Percentiles rank a stretch among this genome's conserved stretches.
Conservation (phyloP, 2,888 invertebrate genomes). For the Amaurobius ferox region DNA sequence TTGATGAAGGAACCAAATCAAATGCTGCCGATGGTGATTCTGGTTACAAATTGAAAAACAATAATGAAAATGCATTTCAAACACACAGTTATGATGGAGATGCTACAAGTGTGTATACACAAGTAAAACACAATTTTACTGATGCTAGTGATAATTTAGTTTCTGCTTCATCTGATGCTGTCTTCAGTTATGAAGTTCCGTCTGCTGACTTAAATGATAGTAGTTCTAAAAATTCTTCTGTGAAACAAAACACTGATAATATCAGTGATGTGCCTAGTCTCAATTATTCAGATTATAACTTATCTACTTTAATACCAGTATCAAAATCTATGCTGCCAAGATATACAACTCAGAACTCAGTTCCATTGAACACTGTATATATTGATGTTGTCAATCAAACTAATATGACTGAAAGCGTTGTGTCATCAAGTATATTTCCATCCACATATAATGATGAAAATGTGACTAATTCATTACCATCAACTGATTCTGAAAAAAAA, state of each 20-base stretch:
- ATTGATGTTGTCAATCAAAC: conserved; percentile 36
- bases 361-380: conserved; percentile 13
- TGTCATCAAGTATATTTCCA: conserved; percentile 22
- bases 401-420: conserved; percentile 10
- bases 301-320: conserved; percentile 1
- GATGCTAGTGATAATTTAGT: conserved; percentile 39
- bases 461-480: conserved; percentile 38
- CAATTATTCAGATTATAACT: conserved; percentile 8
- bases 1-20: not conserved
- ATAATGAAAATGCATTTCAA: conserved; percentile 4
- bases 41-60: conserved; percentile 13
- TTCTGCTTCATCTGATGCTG: conserved; percentile 48
- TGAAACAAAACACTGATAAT: conserved; percentile 24
- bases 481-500: conserved; percentile 29
- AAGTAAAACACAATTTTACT: conserved; percentile 41
- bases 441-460: conserved; percentile 33
- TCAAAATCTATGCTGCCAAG: conserved; percentile 7
- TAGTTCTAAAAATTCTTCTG: conserved; percentile 12
- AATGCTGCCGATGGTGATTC: not conserved
- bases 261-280: conserved; percentile 35
- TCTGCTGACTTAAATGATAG: conserved; percentile 6
- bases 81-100: conserved; percentile 21
- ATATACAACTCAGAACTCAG: conserved; percentile 23
- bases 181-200: conserved; percentile 51
- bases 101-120: not conserved